These are phyloP conservation scores for Limanda limanda DNA, from an alignment of 2,113 vertebrate species.

Conservation along the genomic window DNA sequence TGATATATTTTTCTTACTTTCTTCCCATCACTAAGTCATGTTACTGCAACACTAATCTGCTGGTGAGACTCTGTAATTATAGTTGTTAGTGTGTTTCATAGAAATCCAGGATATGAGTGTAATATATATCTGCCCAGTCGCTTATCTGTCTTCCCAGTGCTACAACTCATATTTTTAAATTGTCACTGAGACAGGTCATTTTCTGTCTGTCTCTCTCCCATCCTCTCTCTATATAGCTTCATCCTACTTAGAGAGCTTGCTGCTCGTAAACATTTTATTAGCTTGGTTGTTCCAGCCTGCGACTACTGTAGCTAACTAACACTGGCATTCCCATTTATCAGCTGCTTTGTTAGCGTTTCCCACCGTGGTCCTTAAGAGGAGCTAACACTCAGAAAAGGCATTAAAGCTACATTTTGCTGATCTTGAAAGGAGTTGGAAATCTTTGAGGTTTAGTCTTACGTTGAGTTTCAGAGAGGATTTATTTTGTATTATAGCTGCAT, in stretches of 20 bases:
- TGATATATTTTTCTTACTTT: not conserved
- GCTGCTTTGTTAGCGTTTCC: conserved; percentile 53
- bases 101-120: conserved; percentile 47
- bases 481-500: conserved; percentile 13
- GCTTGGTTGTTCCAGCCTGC: conserved; percentile 28
- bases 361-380: conserved; percentile 30
- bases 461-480: conserved; percentile 34
- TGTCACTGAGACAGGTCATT: conserved; percentile 50
- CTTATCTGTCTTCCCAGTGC: conserved; percentile 58
- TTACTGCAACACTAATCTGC: conserved; percentile 72
- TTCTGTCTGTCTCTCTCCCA: conserved; percentile 16
- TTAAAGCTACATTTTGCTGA: conserved; percentile 23
- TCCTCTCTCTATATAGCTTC: conserved; percentile 19
- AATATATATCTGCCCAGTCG: conserved; percentile 46
- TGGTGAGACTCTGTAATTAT: conserved; percentile 75
- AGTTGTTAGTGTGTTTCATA: conserved; percentile 74
- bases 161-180: conserved; percentile 59
- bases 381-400: conserved; percentile 13
- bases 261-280: conserved; percentile 46
- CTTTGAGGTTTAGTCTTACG: conserved; percentile 12
- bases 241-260: conserved; percentile 45
- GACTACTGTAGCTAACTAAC: conserved; percentile 36
- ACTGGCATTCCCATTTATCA: conserved; percentile 50
- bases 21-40: conserved; percentile 35
- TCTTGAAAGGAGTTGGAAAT: conserved; percentile 8